phyloP scores from a whole-genome alignment of 2,888 invertebrate genomes.

The Tenthredo mesomela region DNA sequence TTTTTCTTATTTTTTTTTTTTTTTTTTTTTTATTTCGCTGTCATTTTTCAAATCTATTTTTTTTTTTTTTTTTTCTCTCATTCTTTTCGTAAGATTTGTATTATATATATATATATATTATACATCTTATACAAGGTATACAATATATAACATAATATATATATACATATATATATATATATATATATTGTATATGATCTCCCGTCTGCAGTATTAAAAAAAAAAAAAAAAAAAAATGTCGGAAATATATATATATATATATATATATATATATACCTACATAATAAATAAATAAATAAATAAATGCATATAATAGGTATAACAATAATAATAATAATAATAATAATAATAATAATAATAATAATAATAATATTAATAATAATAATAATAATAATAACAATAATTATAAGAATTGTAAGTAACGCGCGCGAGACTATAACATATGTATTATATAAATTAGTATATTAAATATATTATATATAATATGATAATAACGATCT shows the following conservation, averaged over 20 bases:
- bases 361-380: background rate
- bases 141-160: too few species aligned
- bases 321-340: slow-evolving; percentile 1
- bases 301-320: slow-evolving; percentile 51
- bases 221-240: background rate
- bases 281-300: slow-evolving; percentile 51
- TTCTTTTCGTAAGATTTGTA: background rate
- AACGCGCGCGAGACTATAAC: background rate
- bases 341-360: background rate
- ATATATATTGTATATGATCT: background rate
- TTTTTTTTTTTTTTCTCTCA: too few species aligned
- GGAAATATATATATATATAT: background rate
- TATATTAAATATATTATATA: background rate
- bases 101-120: background rate
- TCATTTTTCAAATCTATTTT: too few species aligned
- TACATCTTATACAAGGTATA: too few species aligned
- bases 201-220: background rate
- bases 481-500: too few species aligned
- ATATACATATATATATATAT: too few species aligned
- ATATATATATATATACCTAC: too few species aligned
- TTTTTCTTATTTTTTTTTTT: too few species aligned
- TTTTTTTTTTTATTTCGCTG: too few species aligned
- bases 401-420: background rate
- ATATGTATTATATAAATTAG: slow-evolving; percentile 13
- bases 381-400: background rate